Percentiles rank a stretch among this genome's conserved stretches.
Evolutionary conservation across 2,797 vertebrate species (phyloP).

Genomic region (Orientallactaga sibirica): DNA sequence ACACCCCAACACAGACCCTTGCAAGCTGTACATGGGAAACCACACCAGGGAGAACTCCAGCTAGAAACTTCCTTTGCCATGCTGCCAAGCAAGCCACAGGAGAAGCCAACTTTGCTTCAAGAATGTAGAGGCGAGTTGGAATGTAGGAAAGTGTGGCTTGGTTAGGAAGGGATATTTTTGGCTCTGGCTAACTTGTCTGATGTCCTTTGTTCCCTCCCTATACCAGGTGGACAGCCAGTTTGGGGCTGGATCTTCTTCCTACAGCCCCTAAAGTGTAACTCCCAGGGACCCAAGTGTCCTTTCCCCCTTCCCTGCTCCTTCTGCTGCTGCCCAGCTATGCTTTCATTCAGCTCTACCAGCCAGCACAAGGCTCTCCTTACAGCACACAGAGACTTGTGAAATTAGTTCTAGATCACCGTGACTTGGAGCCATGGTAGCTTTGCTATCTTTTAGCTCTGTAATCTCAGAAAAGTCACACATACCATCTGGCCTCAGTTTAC

Average conservation of each 20-base stretch:
- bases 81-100: not conserved
- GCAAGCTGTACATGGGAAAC: not conserved
- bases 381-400: not conserved
- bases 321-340: not conserved
- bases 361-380: not conserved
- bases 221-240: not conserved
- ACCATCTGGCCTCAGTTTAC: not conserved
- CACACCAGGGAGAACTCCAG: fast-evolving
- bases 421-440: not conserved
- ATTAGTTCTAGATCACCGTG: not conserved
- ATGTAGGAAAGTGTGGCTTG: not conserved
- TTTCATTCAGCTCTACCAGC: not conserved
- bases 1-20: not conserved
- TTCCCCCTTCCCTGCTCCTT: not conserved
- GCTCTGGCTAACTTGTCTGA: no score
- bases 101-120: not conserved
- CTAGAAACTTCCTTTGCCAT: not conserved
- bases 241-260: not conserved
- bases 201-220: not conserved
- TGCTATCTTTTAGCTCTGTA: not conserved
- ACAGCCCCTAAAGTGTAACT: not conserved
- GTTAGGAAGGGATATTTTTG: not conserved
- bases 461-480: not conserved
- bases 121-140: not conserved
- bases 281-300: not conserved